Evolutionary conservation across 2,888 invertebrate species (phyloP).

Genomic region (Abscondita cerata): DNA sequence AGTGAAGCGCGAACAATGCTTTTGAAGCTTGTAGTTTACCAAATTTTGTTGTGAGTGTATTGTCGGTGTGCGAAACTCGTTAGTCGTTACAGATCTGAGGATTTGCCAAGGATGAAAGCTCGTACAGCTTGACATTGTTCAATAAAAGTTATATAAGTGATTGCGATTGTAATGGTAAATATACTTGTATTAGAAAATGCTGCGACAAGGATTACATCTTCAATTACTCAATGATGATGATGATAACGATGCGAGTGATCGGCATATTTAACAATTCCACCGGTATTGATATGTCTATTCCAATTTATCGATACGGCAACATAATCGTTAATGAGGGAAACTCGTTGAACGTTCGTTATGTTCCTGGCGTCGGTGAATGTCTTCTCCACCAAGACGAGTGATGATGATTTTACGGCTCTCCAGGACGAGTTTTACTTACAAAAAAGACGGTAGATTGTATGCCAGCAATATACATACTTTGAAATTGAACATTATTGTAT

Average conservation of each 20-base stretch:
- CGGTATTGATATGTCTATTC: background rate
- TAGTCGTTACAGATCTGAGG: background rate
- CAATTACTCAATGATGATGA: background rate
- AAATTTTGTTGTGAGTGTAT: background rate
- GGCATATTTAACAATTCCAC: no score
- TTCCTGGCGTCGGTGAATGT: slow-evolving; percentile 13
- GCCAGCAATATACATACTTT: background rate
- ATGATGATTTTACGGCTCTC: background rate
- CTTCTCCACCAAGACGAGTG: background rate
- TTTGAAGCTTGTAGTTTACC: background rate
- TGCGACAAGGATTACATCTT: slow-evolving; percentile 14
- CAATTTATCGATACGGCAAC: slow-evolving; percentile 12
- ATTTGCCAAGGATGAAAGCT: background rate
- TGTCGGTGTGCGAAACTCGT: background rate
- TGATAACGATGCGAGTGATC: no score
- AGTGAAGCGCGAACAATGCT: no score
- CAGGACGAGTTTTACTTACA: slow-evolving; percentile 10
- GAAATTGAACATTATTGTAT: slow-evolving; percentile 9
- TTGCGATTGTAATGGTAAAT: slow-evolving; percentile 12
- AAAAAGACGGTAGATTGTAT: slow-evolving; percentile 14
- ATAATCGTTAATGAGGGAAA: slow-evolving; percentile 5
- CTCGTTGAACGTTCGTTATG: slow-evolving; percentile 1
- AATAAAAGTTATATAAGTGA: slow-evolving; percentile 4
- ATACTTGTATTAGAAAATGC: slow-evolving; percentile 20
- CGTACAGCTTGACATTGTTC: background rate